Conservation (phyloP, 2,113 vertebrate species). For the Menidia beryllina region DNA sequence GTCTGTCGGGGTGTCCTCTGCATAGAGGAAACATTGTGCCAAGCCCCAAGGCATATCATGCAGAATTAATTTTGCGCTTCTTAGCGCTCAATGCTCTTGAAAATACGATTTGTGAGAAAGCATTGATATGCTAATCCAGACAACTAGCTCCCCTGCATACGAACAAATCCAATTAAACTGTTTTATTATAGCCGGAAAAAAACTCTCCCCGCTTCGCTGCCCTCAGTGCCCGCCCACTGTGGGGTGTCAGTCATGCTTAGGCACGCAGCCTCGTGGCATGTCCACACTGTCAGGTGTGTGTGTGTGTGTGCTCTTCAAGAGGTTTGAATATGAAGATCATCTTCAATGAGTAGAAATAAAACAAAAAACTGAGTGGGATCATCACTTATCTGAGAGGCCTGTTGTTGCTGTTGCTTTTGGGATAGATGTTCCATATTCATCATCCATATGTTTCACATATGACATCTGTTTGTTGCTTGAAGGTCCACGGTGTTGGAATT, state of each 20-base stretch:
- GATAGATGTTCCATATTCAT: neutral
- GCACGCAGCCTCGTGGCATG: slow-evolving; percentile 46
- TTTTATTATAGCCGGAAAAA: slow-evolving; percentile 84
- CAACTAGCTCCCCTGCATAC: slow-evolving; percentile 81
- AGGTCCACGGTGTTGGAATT: too few relatives aligned
- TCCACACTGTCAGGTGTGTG: slow-evolving; percentile 31
- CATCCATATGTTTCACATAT: neutral
- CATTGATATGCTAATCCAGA: slow-evolving; percentile 88
- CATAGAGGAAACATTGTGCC: slow-evolving; percentile 49
- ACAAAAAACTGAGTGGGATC: neutral
- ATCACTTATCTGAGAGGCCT: neutral
- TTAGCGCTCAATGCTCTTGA: slow-evolving; percentile 85
- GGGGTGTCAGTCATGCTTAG: slow-evolving; percentile 77
- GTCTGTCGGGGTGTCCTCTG: slow-evolving; percentile 56
- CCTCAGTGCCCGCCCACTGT: slow-evolving; percentile 73
- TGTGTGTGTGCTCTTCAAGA: slow-evolving; percentile 16
- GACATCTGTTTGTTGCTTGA: too few relatives aligned
- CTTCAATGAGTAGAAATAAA: neutral
- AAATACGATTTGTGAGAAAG: slow-evolving; percentile 86
- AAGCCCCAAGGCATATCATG: slow-evolving; percentile 80
- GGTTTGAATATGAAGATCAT: slow-evolving; percentile 13
- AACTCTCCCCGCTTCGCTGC: slow-evolving; percentile 73
- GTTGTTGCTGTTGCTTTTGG: too few relatives aligned
- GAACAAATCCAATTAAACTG: slow-evolving; percentile 88
- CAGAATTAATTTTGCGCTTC: slow-evolving; percentile 85